A percentile compares a stretch with the other conserved stretches of the same genome.
phyloP scores from a whole-genome alignment of 92 coral and sea anemone species.

The Isaurus tuberculatus region DNA sequence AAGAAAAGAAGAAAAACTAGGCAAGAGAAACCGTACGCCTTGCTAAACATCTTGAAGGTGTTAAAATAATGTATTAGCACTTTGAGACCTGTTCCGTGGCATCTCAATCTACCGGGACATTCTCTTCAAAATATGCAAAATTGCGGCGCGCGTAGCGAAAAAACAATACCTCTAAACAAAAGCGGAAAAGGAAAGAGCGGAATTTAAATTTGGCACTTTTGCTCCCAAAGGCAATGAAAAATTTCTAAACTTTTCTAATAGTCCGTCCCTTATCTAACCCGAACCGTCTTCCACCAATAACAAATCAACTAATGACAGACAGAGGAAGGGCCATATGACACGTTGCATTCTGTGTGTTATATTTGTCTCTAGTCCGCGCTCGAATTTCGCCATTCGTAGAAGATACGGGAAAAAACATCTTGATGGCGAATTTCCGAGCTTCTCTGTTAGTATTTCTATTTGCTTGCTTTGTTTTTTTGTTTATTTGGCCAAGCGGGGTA shows the following conservation, averaged over 20 bases:
- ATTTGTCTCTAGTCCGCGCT: slow-evolving; percentile 9
- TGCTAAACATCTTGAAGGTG: too few relatives aligned
- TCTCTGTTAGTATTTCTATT: slow-evolving; percentile 10
- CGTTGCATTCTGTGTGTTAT: slow-evolving; percentile 6
- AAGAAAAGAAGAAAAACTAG: too few relatives aligned
- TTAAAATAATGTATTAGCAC: too few relatives aligned
- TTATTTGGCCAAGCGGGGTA: too few relatives aligned
- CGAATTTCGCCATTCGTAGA: background rate
- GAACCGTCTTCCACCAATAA: background rate
- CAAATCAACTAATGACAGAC: slow-evolving; percentile 4
- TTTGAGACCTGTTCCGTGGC: too few relatives aligned
- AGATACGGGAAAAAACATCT: background rate
- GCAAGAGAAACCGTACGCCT: too few relatives aligned
- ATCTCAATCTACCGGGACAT: too few relatives aligned
- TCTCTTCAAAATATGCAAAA: too few relatives aligned
- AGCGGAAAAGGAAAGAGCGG: too few relatives aligned
- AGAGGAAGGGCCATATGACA: slow-evolving; percentile 4
- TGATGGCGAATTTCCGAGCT: slow-evolving; percentile 8
- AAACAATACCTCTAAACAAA: too few relatives aligned
- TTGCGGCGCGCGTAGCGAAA: too few relatives aligned
- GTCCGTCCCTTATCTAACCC: slow-evolving; percentile 7
- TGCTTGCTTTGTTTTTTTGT: slow-evolving; percentile 1
- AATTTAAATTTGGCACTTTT: background rate
- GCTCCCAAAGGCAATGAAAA: background rate
- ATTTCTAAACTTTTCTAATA: too few relatives aligned